Conservation (phyloP, 2,888 invertebrate species). For the Phengaris arion region DNA sequence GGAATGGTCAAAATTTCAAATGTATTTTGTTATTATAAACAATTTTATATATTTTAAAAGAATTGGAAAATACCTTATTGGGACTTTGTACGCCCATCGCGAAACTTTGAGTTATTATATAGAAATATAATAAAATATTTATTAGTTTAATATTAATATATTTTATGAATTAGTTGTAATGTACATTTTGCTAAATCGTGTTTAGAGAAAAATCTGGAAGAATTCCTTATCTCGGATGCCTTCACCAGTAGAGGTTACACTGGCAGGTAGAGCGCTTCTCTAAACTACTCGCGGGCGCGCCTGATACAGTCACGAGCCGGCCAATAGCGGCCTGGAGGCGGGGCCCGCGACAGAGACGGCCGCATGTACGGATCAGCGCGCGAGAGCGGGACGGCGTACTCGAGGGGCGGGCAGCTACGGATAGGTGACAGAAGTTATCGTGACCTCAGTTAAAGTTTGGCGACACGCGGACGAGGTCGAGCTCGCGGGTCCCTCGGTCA, state of each 20-base stretch:
- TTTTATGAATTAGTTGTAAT: no score
- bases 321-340: constrained; percentile 29
- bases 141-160: no score
- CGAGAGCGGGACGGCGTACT: constrained; percentile 41
- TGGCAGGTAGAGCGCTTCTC: background rate
- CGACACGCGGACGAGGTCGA: constrained; percentile 36
- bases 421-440: constrained; percentile 33
- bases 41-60: no score
- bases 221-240: background rate
- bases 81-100: no score
- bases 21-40: no score
- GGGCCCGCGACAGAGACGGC: background rate
- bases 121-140: no score
- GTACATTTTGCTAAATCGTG: no score
- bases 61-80: no score
- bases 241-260: background rate
- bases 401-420: constrained; percentile 46
- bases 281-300: background rate
- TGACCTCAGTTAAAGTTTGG: constrained; percentile 42
- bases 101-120: no score
- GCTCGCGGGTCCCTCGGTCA: constrained; percentile 1
- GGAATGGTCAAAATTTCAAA: no score
- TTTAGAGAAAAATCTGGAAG: no score
- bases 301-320: constrained; percentile 1
- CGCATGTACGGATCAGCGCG: background rate